Evolutionary conservation across 2,888 invertebrate species (phyloP), one percentile per base, ranked within the genome.

Genomic region (Pinctada fucata): DNA sequence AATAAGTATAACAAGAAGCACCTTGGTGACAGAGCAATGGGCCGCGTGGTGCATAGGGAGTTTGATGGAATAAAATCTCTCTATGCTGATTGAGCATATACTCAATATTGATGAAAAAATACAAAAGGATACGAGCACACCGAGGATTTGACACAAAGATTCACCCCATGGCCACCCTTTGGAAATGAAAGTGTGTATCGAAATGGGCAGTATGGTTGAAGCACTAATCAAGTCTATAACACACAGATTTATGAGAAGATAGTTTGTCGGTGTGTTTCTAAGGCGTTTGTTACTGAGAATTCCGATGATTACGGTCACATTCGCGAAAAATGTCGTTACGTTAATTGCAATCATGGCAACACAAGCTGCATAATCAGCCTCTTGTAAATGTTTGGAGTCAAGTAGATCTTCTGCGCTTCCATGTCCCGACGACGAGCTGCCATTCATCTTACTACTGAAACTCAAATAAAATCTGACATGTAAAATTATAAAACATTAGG

Each of bases 31-130:
- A 2, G 82, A 79, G 75, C 79, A 47, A 52, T 79, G 64, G 5
- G 74, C 79, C 10, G 77, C 72, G 63, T 82, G 73, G 45, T 77
- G 71, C 82, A 82, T 82, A 31, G 82, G 82, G 5, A n/a, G 8
- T 31, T 48, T 48, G 31, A 82, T 79, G 10, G 76, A 79, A 47
- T 77, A 77, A 50, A 49, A 82, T n/a, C 79, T 13, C 64, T 82
- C 82, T 13, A 79, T 67, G 31, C 79, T 79, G 3, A 82, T 78
- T 5, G 68, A 51, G 48, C 82, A 76, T 13, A 79, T 50, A 13
- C 73, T 73, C 4, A 72, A 45, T 16, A 82, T 75, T 10, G 79
- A 73, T 3, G 68, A 67, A 48, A 76, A 65, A 2, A 67, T 52
- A 13, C 76, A 66, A 47, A 79, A 79, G 10, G 75, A 65, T n/a